Evolutionary conservation across 1,140 invertebrate genomes (phyloP).

Genomic region (Cataglyphis hispanica): DNA sequence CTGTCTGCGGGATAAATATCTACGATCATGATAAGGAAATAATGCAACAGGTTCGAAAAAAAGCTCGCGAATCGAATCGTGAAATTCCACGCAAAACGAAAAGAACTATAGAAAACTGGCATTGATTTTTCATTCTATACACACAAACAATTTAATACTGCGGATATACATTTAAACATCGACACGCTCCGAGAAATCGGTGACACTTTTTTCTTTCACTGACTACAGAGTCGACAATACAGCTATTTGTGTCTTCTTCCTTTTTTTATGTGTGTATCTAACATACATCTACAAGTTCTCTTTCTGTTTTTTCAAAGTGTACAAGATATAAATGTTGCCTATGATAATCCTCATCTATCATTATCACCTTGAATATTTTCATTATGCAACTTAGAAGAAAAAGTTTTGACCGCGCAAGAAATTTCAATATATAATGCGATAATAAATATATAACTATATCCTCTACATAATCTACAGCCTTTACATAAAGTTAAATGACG

Average conservation of each 20-base stretch:
- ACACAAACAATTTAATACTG: conserved; percentile 81
- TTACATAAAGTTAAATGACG: background rate
- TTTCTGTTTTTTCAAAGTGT: conserved; percentile 26
- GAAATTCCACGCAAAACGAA: conserved; percentile 5
- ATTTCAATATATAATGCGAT: too few species aligned
- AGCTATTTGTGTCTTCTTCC: conserved; percentile 57
- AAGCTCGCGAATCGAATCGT: background rate
- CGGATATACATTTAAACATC: conserved; percentile 77
- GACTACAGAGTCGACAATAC: conserved; percentile 72
- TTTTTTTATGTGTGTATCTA: conserved; percentile 39
- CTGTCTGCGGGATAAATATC: background rate
- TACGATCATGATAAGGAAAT: background rate
- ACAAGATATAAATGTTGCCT: conserved; percentile 6
- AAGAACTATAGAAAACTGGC: conserved; percentile 71
- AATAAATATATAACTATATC: too few species aligned
- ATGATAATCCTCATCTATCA: conserved; percentile 42
- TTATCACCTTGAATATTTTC: conserved; percentile 37
- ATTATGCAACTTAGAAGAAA: conserved; percentile 17
- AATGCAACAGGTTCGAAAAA: background rate
- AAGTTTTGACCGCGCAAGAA: background rate
- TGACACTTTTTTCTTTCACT: conserved; percentile 51
- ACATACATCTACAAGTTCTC: conserved; percentile 52
- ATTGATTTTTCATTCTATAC: conserved; percentile 73
- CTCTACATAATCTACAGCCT: too few species aligned
- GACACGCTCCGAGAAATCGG: conserved; percentile 34